Percentiles rank a stretch among this genome's conserved stretches.
Evolutionary conservation across 2,888 invertebrate genomes (phyloP).

Genomic region (Pristionchus japonicus): DNA sequence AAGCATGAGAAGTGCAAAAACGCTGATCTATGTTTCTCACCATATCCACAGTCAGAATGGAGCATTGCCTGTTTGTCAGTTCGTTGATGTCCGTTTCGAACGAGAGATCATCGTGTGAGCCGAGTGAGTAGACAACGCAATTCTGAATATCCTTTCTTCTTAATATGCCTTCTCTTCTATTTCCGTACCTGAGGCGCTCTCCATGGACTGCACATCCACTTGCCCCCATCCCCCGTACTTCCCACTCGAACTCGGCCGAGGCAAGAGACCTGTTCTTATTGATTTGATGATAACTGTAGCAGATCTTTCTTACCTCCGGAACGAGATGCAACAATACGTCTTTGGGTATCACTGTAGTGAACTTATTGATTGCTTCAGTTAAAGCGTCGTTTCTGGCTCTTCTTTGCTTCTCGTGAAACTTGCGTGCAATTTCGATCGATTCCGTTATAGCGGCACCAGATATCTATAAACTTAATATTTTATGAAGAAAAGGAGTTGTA

Average conservation of each 20-base stretch:
- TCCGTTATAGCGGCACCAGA: background rate
- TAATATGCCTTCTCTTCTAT: no score
- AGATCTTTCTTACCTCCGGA: background rate
- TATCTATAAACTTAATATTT: no score
- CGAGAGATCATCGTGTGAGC: background rate
- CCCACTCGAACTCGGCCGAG: background rate
- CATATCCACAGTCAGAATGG: conserved; percentile 1
- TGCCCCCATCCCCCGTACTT: background rate
- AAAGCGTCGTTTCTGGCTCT: background rate
- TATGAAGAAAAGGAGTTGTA: no score
- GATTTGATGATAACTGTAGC: no score
- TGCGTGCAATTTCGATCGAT: background rate
- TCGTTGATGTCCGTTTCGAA: conserved; percentile 27
- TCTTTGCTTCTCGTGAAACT: background rate
- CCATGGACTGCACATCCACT: conserved; percentile 46
- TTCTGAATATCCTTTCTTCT: no score
- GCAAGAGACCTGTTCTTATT: background rate
- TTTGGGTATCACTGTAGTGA: background rate
- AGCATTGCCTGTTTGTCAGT: background rate
- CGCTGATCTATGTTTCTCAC: no score
- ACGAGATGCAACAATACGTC: background rate
- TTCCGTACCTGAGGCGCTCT: conserved; percentile 2
- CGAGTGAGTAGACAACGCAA: conserved; percentile 43
- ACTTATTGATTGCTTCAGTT: background rate
- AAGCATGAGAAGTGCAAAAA: no score